Evolutionary conservation across 1,140 invertebrate species (phyloP).

Genomic region (Steinernema khuongi): DNA sequence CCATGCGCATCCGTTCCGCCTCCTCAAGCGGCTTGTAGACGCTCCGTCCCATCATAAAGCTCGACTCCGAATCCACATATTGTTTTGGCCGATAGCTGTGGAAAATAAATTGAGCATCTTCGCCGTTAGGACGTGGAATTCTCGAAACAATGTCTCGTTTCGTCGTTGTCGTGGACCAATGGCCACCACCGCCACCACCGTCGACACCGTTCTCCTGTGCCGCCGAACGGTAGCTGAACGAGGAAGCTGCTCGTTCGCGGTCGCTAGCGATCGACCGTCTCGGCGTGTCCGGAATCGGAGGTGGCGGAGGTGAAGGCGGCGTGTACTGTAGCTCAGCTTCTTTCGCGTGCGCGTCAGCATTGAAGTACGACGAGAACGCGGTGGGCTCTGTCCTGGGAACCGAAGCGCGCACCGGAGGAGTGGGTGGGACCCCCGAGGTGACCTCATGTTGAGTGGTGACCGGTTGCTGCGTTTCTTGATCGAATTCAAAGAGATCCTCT

Average conservation of each 20-base stretch:
- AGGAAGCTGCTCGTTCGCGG: neutral
- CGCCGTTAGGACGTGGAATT: slow-evolving; percentile 28
- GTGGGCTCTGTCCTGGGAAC: no score
- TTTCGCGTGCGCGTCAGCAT: no score
- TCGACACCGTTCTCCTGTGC: slow-evolving; percentile 14
- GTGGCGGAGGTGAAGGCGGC: neutral
- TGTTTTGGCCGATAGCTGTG: neutral
- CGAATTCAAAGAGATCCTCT: slow-evolving; percentile 6
- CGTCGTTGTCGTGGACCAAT: slow-evolving; percentile 28
- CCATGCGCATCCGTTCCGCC: slow-evolving; percentile 30
- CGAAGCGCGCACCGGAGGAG: no score
- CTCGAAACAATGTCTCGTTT: slow-evolving; percentile 27
- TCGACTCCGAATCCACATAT: slow-evolving; percentile 14
- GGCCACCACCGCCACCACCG: slow-evolving; percentile 13
- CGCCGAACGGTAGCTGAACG: neutral
- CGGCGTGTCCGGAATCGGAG: slow-evolving; percentile 7
- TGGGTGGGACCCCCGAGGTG: no score
- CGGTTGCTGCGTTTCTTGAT: neutral
- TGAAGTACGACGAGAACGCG: no score
- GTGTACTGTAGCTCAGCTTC: no score
- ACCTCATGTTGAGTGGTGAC: neutral
- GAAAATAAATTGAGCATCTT: slow-evolving; percentile 35
- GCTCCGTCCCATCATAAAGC: slow-evolving; percentile 33
- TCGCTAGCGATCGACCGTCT: neutral
- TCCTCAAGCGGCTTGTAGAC: slow-evolving; percentile 34